Conservation (phyloP, 1,140 invertebrate genomes). For the Stegodyphus mimosarum region DNA sequence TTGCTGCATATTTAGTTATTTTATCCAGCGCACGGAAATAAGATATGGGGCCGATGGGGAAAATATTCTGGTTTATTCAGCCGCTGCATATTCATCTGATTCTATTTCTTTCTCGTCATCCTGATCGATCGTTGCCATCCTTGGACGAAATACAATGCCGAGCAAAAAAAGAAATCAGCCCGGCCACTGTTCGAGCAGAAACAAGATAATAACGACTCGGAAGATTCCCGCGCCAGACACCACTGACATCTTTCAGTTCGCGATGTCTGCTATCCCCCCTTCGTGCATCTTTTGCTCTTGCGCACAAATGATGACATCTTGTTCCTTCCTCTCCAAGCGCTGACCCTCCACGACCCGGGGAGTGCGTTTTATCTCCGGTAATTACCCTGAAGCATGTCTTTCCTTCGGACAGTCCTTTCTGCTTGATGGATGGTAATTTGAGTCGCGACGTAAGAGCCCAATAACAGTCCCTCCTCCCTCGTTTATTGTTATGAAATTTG, state of each 20-base stretch:
- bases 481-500: conserved; percentile 45
- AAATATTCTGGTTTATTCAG: too few relatives aligned
- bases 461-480: conserved; percentile 1
- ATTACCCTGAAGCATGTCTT: conserved; percentile 34
- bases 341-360: conserved; percentile 2
- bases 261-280: too few relatives aligned
- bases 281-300: too few relatives aligned
- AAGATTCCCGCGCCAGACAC: conserved; percentile 4
- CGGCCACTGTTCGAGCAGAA: background rate
- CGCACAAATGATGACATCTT: background rate
- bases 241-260: conserved; percentile 12
- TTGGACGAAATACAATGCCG: too few relatives aligned
- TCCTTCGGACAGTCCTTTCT: background rate
- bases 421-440: conserved; percentile 38
- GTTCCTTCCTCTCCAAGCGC: background rate
- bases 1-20: too few relatives aligned
- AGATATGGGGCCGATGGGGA: too few relatives aligned
- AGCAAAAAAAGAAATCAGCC: background rate
- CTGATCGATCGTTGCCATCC: too few relatives aligned
- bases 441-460: conserved; percentile 16
- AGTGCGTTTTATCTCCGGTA: conserved; percentile 41
- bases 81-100: too few relatives aligned
- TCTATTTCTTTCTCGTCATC: too few relatives aligned
- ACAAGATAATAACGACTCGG: conserved; percentile 25
- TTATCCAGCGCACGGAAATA: too few relatives aligned